Conservation (phyloP, 2,888 invertebrate species). For the Azorinus chamasolen region DNA sequence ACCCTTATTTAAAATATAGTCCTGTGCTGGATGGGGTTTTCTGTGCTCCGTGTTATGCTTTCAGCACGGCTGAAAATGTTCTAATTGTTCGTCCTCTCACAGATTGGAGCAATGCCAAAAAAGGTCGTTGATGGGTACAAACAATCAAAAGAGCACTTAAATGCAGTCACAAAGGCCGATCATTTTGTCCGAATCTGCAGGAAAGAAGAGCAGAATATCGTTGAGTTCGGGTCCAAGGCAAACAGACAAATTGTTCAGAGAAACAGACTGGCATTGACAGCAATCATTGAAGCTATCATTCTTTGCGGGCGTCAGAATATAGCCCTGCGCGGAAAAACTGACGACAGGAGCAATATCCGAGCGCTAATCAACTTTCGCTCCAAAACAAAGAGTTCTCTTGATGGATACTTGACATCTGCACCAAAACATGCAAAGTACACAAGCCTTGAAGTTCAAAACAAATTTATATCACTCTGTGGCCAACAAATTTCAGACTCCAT, state of each 20-base stretch:
- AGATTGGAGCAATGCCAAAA: constrained; percentile 19
- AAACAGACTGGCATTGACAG: constrained; percentile 4
- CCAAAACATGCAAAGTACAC: constrained; percentile 7
- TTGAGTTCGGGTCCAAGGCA: neutral
- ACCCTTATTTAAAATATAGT: constrained; percentile 1
- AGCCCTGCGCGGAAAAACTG: constrained; percentile 16
- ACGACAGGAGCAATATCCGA: constrained; percentile 8
- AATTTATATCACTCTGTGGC: constrained; percentile 17
- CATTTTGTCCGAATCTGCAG: constrained; percentile 10
- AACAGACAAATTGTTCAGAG: constrained; percentile 2
- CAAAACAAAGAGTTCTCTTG: neutral
- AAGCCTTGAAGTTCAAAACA: constrained; percentile 12
- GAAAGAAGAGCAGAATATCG: neutral
- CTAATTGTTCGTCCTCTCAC: constrained; percentile 1
- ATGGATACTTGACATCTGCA: neutral
- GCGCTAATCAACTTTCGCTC: constrained; percentile 8
- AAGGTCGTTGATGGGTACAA: constrained; percentile 1
- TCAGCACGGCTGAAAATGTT: neutral
- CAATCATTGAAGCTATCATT: constrained; percentile 4
- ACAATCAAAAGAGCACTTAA: neutral
- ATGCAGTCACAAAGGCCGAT: constrained; percentile 9
- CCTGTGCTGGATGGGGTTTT: constrained; percentile 1
- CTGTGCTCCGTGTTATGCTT: constrained; percentile 7
- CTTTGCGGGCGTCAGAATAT: constrained; percentile 17
- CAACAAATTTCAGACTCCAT: constrained; percentile 16